These are phyloP conservation scores for Drosophila neocordata DNA, from an alignment of 1,140 invertebrate species.

Conservation along the genomic window DNA sequence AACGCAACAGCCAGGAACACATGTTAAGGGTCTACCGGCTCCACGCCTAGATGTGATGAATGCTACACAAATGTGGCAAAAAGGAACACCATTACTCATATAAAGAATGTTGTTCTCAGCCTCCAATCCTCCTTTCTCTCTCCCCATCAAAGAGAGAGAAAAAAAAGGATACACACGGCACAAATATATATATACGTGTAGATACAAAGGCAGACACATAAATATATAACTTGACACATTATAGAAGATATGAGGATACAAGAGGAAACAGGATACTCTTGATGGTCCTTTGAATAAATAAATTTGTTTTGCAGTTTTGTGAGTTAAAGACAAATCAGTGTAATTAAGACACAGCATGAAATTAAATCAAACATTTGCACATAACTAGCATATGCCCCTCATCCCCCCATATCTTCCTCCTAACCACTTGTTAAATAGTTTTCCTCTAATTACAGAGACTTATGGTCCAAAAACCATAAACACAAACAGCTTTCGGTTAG, in stretches of 20 bases:
- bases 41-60: constrained; percentile 57
- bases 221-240: constrained; percentile 1
- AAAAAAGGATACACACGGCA: constrained; percentile 15
- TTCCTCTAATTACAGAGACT: not conserved
- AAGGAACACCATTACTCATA: constrained; percentile 56
- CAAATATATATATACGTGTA: too few relatives aligned
- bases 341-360: constrained; percentile 10
- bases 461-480: constrained; percentile 1
- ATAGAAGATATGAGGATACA: not conserved
- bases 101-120: not conserved
- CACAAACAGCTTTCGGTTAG: not conserved
- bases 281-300: constrained; percentile 6
- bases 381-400: not conserved
- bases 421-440: not conserved
- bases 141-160: constrained; percentile 11
- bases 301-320: not conserved
- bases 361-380: constrained; percentile 2
- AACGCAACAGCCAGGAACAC: constrained; percentile 26
- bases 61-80: constrained; percentile 47
- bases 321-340: constrained; percentile 6
- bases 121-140: not conserved
- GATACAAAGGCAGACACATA: too few relatives aligned
- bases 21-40: constrained; percentile 46
- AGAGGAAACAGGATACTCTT: constrained; percentile 5
- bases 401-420: not conserved